These are phyloP conservation scores for Acanthis flammea DNA, from an alignment of 2,797 vertebrate species.

Conservation along the genomic window DNA sequence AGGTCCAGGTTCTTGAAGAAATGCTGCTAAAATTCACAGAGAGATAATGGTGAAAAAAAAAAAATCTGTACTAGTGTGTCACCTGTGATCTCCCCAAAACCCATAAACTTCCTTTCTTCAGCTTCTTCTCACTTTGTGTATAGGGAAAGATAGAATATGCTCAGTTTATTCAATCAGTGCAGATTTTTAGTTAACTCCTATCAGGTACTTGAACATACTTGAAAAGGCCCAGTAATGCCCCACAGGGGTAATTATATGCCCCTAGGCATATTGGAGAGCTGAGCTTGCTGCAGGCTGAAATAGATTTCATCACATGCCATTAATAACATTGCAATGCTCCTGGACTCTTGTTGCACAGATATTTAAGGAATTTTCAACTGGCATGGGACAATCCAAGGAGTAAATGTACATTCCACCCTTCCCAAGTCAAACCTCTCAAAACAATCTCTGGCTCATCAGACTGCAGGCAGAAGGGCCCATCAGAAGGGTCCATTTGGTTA, in stretches of 20 bases:
- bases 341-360: not conserved
- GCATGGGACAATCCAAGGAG: not conserved
- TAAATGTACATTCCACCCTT: not conserved
- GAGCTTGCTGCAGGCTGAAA: not conserved
- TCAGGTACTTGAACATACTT: not conserved
- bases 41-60: not conserved
- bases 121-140: not conserved
- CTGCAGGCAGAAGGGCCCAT: not conserved
- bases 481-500: not conserved
- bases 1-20: not conserved
- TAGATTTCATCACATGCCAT: not conserved
- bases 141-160: not conserved
- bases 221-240: not conserved
- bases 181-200: not conserved
- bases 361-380: not conserved
- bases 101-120: not conserved
- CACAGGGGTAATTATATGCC: not conserved
- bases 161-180: not conserved
- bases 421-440: not conserved
- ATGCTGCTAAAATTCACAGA: not conserved
- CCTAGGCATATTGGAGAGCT: not conserved
- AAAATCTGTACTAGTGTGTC: not conserved
- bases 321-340: not conserved
- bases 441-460: not conserved
- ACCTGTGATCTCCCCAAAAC: not conserved